These are phyloP conservation scores for Chaenogobius annularis DNA, from an alignment of 2,113 vertebrate genomes.

Conservation along the genomic window DNA sequence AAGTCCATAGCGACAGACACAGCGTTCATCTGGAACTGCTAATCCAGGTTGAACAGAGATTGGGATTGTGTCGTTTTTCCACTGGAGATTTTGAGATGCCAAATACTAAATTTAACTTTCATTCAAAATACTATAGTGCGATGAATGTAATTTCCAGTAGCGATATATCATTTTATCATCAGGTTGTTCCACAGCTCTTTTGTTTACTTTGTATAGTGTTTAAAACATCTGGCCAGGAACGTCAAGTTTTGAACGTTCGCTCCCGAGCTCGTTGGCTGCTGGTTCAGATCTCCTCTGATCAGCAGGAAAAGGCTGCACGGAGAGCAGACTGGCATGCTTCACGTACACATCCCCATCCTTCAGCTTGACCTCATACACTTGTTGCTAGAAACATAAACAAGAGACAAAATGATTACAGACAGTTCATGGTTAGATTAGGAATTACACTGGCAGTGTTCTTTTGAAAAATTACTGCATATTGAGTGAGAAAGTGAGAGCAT, in stretches of 20 bases:
- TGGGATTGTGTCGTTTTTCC: too few species aligned
- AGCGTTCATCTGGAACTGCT: slow-evolving; percentile 1
- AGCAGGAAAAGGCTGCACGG: slow-evolving; percentile 58
- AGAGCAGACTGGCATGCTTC: slow-evolving; percentile 69
- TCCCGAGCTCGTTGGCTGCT: neutral
- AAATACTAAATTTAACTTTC: too few species aligned
- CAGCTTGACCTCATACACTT: slow-evolving; percentile 73
- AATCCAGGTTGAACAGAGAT: slow-evolving; percentile 10
- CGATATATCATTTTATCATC: too few species aligned
- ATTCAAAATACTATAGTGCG: too few species aligned
- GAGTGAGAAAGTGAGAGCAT: neutral
- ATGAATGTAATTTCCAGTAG: too few species aligned
- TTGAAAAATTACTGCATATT: neutral
- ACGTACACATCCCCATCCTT: slow-evolving; percentile 71
- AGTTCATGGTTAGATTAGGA: slow-evolving; percentile 2
- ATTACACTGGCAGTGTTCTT: neutral
- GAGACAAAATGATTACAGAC: slow-evolving; percentile 13
- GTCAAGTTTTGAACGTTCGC: too few species aligned
- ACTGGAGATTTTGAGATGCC: too few species aligned
- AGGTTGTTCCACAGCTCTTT: too few species aligned
- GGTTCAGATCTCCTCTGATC: slow-evolving; percentile 48
- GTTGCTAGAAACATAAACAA: slow-evolving; percentile 65
- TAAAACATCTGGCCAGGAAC: too few species aligned
- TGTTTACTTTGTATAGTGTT: too few species aligned
- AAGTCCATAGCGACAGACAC: slow-evolving; percentile 14